Evolutionary conservation across 2,797 vertebrate species (phyloP), one percentile per base, ranked within the genome.

Genomic region (Loris lydekkerianus): DNA sequence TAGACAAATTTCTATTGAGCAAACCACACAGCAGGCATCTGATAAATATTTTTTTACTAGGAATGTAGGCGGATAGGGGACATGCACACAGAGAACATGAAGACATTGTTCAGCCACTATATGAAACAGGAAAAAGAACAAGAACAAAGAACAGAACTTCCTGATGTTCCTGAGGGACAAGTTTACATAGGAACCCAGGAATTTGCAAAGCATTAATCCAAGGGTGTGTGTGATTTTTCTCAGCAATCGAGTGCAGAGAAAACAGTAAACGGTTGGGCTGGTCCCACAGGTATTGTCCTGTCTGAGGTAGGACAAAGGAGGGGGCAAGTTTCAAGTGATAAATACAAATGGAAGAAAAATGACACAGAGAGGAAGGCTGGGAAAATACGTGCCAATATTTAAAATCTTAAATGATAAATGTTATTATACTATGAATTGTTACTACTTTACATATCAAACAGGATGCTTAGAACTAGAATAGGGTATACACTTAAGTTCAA

Each of bases 401-500:
- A 84, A 81, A 88, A 69, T 61, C 56, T 34, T 77, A 63, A 58
- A 40, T 83, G 61, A 75, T 75, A 78, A 14, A 86, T 76, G 49
- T 75, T 69, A 53, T 77, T 76, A 60, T 31, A 43, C 37, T 65
- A 69, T 76, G n/a, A 43, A 56, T 34, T 84, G 67, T 85, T 46
- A 67, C 34, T 10, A 81, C 8, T 70, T 91, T 61, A 72, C 6
- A 82, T 75, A 60, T 49, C 63, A 89, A 88, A 78, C 58, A 15
- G 81, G 27, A 94, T 81, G 20, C 18, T 70, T 85, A 31, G 21
- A 89, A 85, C 15, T 49, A 87, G 40, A 91, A 82, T 15, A 58
- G 87, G 37, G 34, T 73, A 58, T n/a, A 89, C 10, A 72, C 17
- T 69, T 86, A 84, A 89, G 20, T 87, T 96, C 72, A 84, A 69